Base-by-base conservation (phyloP, 2,797 vertebrate genomes). In the Apogon hyalosoma region DNA sequence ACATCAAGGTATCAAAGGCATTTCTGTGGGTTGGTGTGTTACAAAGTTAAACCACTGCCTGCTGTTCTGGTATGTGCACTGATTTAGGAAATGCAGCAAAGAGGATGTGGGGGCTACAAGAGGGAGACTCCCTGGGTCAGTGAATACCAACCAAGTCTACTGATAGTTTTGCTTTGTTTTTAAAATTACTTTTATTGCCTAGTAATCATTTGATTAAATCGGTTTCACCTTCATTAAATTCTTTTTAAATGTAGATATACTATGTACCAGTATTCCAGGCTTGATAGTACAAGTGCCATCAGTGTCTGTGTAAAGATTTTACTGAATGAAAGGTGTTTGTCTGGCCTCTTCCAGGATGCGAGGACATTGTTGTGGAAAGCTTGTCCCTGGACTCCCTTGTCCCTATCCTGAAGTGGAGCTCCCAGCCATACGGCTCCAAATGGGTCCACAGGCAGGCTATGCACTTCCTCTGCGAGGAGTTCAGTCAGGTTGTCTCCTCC, bases 391-490 rank as follows among this genome's bases (percentile, higher is more conserved):
- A 99, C 90, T 97, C 97, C 0, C 93, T 99, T 65, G 95, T 98
- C 68, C 94, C 97, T 85, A 96, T 98, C 90, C 93, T 99, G 83
- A 99, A 98, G 92, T 99, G 98, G 98, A 99, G 98, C 90, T 97
- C 97, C 11, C 98, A 99, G 93, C 97, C 98, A 0, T 98, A 99
- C 0, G 98, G 98, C 65, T 99, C 98, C 67, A 97, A 97, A 80
- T 99, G 98, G 98, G 98, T 99, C 18, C 94, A 98, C 89, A 94
- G 97, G n/a, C 98, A 99, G 91, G 98, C 96, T 0, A 92, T 97
- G 61, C 96, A 99, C 94, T 99, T 98, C 95, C 96, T 99, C 88
- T 99, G 98, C 81, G 98, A 99, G 94, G 98, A 99, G 86, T 99
- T 99, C 92, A 97, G 95, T 87, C 98, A 98, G 86, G 94, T 99